Conservation (phyloP, 2,113 vertebrate species). For the Sinocyclocheilus anophthalmus region DNA sequence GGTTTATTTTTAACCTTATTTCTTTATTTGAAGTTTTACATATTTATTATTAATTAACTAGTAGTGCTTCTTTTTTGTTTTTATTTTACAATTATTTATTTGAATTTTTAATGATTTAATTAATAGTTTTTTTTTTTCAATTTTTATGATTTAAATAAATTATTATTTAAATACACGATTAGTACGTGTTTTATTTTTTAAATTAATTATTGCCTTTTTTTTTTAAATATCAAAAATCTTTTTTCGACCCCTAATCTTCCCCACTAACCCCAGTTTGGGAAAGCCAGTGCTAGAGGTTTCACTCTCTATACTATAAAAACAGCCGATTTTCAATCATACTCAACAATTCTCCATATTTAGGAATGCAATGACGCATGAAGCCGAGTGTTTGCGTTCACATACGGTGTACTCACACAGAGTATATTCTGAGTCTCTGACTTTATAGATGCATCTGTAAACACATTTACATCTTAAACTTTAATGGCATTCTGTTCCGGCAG, state of each 20-base stretch:
- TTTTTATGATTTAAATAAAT: too few relatives aligned
- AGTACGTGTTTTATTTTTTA: too few relatives aligned
- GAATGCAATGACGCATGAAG: not conserved
- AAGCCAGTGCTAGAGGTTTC: too few relatives aligned
- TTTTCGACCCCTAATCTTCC: too few relatives aligned
- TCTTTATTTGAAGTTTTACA: not conserved
- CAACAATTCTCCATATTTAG: not conserved
- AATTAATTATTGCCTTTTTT: too few relatives aligned
- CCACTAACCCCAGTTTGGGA: too few relatives aligned
- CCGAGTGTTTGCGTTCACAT: not conserved
- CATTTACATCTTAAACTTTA: not conserved
- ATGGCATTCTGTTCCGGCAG: not conserved
- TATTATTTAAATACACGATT: too few relatives aligned
- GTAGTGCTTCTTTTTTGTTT: not conserved
- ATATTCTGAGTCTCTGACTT: not conserved
- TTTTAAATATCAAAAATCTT: too few relatives aligned
- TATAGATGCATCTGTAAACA: not conserved
- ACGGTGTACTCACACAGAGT: not conserved
- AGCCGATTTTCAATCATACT: too few relatives aligned
- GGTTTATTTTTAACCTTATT: not conserved
- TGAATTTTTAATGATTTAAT: not conserved
- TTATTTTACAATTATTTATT: not conserved
- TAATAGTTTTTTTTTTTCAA: too few relatives aligned
- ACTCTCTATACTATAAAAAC: too few relatives aligned
- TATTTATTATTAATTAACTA: not conserved